phyloP scores from a whole-genome alignment of 2,113 vertebrate species.

The Pycnonotus jocosus region DNA sequence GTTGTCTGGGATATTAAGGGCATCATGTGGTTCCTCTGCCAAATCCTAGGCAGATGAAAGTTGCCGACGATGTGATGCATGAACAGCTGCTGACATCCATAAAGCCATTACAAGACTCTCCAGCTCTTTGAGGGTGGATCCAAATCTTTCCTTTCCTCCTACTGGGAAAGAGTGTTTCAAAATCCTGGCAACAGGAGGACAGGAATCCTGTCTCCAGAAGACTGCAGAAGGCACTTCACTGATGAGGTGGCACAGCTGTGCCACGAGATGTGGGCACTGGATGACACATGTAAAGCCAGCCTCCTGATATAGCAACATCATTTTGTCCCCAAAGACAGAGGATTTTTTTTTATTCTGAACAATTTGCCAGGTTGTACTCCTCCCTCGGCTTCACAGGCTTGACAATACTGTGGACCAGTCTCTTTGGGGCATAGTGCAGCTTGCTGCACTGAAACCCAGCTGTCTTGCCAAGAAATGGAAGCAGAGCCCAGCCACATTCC shows the following conservation, averaged over 20 bases:
- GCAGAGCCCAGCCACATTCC: not conserved
- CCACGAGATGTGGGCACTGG: not conserved
- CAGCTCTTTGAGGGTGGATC: not conserved
- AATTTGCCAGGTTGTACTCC: not conserved
- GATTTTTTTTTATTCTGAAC: not conserved
- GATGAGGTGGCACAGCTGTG: not conserved
- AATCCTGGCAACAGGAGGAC: not conserved
- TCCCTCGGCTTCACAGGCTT: not conserved
- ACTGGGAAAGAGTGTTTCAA: not conserved
- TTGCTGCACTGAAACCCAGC: not conserved
- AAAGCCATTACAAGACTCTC: not conserved
- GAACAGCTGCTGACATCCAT: not conserved
- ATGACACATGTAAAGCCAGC: not conserved
- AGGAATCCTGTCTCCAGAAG: not conserved
- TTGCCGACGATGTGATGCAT: not conserved
- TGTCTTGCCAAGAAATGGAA: not conserved
- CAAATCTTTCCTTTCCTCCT: not conserved
- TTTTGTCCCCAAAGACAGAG: not conserved
- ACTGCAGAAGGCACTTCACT: rapidly evolving
- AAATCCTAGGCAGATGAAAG: not conserved
- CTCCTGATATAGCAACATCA: not conserved
- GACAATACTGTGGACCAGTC: not conserved
- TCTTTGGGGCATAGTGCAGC: not conserved
- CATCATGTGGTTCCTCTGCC: not conserved
- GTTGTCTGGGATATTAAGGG: not conserved